Percentiles rank a stretch among this genome's conserved stretches.
These are phyloP conservation scores for Papilio demoleus DNA, from an alignment of 2,888 invertebrate species.

Conservation along the genomic window DNA sequence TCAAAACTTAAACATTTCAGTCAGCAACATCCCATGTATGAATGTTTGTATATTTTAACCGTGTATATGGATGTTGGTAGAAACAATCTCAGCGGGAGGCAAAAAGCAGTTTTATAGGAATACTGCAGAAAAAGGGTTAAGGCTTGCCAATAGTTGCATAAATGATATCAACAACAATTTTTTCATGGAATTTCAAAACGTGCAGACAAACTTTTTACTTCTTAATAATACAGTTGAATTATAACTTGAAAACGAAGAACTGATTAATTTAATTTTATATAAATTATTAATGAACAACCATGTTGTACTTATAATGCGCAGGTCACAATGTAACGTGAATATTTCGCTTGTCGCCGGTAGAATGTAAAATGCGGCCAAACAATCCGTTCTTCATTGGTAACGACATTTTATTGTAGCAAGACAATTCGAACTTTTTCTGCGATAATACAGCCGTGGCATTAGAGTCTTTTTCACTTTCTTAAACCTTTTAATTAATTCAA, in stretches of 20 bases:
- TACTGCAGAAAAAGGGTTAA: slow-evolving; percentile 18
- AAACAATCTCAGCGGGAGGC: slow-evolving; percentile 27
- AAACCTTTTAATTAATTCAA: neutral
- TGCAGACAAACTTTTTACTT: neutral
- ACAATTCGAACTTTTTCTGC: no score
- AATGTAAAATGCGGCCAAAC: no score
- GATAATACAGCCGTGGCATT: no score
- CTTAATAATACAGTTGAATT: neutral
- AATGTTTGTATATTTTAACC: slow-evolving; percentile 24
- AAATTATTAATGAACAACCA: neutral
- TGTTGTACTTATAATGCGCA: neutral
- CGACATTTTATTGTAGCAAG: no score
- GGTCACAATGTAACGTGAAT: no score
- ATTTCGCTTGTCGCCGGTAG: no score
- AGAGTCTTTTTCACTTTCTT: neutral
- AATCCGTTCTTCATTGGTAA: no score
- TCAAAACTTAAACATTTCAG: slow-evolving; percentile 21
- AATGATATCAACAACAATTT: slow-evolving; percentile 19
- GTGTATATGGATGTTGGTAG: slow-evolving; percentile 17
- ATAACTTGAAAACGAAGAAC: neutral
- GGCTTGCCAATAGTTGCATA: slow-evolving; percentile 28
- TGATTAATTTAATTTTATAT: neutral
- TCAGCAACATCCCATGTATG: slow-evolving; percentile 25
- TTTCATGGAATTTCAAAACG: slow-evolving; percentile 16
- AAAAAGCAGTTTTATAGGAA: slow-evolving; percentile 31